Evolutionary conservation across 2,888 invertebrate species (phyloP).

Genomic region (Hipparchia semele): DNA sequence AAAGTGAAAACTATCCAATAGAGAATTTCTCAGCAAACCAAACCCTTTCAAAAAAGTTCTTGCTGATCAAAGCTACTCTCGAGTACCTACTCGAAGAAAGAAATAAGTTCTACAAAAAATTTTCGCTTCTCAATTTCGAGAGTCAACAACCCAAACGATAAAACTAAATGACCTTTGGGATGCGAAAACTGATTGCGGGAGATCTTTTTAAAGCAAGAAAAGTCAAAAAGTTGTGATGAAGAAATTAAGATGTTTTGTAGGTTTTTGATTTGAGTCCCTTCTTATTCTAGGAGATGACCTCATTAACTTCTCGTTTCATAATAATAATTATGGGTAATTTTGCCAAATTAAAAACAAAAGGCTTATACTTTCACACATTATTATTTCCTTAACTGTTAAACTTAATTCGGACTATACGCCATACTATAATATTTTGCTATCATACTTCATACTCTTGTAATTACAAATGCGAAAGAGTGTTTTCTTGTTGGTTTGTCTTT

Average conservation of each 20-base stretch:
- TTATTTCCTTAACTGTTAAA: no score
- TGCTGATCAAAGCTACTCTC: conserved; percentile 12
- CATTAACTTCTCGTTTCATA: no score
- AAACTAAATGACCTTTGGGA: conserved; percentile 14
- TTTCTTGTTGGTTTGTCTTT: no score
- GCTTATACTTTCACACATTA: no score
- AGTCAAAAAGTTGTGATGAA: not conserved
- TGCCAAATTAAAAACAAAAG: no score
- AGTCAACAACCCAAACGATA: conserved; percentile 11
- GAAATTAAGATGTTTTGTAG: no score
- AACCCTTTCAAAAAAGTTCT: not conserved
- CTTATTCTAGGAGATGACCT: not conserved
- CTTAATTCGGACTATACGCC: no score
- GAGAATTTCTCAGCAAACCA: not conserved
- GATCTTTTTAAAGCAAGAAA: not conserved
- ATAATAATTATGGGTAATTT: not conserved
- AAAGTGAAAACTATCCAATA: not conserved
- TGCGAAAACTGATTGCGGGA: not conserved
- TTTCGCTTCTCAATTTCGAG: not conserved
- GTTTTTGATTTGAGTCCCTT: not conserved
- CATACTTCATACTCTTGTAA: no score
- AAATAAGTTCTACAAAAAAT: conserved; percentile 2
- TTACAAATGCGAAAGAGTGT: no score
- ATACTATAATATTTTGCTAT: no score
- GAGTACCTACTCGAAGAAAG: no score